Conservation (phyloP, 2,797 vertebrate species). For the Acomys russatus region DNA sequence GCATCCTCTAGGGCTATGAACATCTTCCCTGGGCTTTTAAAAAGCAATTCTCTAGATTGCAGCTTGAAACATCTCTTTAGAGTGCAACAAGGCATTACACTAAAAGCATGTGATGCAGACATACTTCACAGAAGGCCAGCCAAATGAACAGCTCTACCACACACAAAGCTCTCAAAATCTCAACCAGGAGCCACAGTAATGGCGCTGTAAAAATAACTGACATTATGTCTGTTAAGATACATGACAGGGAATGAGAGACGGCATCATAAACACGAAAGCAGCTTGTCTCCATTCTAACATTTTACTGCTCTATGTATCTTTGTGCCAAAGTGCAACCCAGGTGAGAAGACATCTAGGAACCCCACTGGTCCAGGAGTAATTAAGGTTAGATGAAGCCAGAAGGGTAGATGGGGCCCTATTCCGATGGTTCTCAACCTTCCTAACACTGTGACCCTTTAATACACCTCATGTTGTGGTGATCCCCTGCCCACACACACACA, state of each 20-base stretch:
- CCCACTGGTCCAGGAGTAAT: background rate
- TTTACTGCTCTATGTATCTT: background rate
- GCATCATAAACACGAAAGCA: background rate
- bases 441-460: background rate
- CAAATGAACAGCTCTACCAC: constrained; percentile 31
- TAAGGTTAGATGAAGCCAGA: background rate
- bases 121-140: background rate
- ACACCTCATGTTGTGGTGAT: background rate
- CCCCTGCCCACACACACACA: too few relatives aligned
- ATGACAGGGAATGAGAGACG: background rate
- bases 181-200: background rate
- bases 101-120: constrained; percentile 49
- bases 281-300: background rate
- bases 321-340: background rate
- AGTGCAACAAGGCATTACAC: constrained; percentile 39
- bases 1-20: constrained; percentile 40
- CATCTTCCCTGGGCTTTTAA: constrained; percentile 45
- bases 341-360: background rate
- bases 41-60: constrained; percentile 62
- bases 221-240: background rate
- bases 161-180: constrained; percentile 28
- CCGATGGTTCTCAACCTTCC: background rate
- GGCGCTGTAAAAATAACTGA: background rate
- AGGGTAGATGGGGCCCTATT: background rate
- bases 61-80: constrained; percentile 43